Evolutionary conservation across 2,888 invertebrate genomes (phyloP).

Genomic region (Leptopterna dolabrata): DNA sequence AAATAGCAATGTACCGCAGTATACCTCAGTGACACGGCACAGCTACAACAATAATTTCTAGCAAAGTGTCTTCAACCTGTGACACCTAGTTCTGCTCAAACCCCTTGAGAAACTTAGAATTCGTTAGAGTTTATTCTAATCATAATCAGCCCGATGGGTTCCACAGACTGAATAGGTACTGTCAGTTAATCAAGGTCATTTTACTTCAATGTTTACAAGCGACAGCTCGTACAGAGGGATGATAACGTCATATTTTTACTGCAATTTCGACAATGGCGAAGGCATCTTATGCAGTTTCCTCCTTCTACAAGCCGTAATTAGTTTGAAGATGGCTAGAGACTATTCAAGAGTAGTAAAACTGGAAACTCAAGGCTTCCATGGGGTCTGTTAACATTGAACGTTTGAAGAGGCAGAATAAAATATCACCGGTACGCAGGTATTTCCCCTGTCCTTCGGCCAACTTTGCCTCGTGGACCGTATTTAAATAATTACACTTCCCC

Average conservation of each 20-base stretch:
- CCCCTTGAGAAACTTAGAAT: too few species aligned
- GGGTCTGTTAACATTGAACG: neutral
- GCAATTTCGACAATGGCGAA: neutral
- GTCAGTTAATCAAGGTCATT: too few species aligned
- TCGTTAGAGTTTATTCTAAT: too few species aligned
- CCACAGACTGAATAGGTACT: too few species aligned
- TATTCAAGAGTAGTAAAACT: neutral
- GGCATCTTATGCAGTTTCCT: neutral
- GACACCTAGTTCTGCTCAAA: too few species aligned
- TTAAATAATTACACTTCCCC: too few species aligned
- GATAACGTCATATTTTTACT: neutral
- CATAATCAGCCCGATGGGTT: too few species aligned
- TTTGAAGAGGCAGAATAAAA: neutral
- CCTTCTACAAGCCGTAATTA: neutral
- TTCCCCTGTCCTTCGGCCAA: neutral
- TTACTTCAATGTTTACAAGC: too few species aligned
- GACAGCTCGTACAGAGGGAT: neutral
- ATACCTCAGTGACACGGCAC: too few species aligned
- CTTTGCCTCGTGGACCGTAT: neutral
- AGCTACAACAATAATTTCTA: too few species aligned
- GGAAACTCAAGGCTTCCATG: neutral
- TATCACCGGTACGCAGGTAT: neutral
- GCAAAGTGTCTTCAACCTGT: too few species aligned
- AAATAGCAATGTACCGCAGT: too few species aligned
- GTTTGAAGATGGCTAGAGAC: neutral